phyloP scores from a whole-genome alignment of 2,797 vertebrate species.

The Diceros bicornis region DNA sequence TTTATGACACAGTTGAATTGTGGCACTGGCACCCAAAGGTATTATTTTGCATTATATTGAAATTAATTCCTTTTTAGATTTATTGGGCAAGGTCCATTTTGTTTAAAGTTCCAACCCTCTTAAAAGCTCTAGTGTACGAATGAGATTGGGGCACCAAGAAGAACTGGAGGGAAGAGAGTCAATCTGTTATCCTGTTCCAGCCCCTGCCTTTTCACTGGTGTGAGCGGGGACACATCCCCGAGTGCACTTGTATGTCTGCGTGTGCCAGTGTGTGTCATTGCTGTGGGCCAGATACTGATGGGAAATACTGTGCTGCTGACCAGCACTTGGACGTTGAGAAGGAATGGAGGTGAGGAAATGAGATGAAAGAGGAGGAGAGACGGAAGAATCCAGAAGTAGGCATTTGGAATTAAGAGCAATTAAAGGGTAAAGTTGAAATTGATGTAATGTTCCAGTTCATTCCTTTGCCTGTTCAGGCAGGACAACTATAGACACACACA shows the following conservation, averaged over 20 bases:
- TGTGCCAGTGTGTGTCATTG: not conserved
- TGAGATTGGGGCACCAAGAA: not conserved
- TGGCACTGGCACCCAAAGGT: not conserved
- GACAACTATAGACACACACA: not conserved
- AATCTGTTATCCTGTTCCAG: not conserved
- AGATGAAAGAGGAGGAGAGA: not conserved
- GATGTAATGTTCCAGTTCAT: not conserved
- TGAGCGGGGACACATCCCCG: not conserved
- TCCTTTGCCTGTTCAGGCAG: not conserved
- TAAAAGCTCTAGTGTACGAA: not conserved
- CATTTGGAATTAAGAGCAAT: not conserved
- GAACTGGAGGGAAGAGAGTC: not conserved
- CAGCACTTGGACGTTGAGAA: not conserved
- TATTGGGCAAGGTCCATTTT: not conserved
- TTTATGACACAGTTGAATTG: not conserved
- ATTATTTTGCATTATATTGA: not conserved
- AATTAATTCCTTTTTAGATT: not conserved
- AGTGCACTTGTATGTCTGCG: rapidly evolving
- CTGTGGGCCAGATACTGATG: not conserved
- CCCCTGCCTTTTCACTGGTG: not conserved
- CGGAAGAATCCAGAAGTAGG: not conserved
- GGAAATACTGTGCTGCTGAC: not conserved
- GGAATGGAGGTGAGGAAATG: not conserved
- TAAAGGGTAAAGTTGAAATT: not conserved
- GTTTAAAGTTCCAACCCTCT: not conserved